Evolutionary conservation across 2,888 invertebrate genomes (phyloP).

Genomic region (Scaptomyza parva): DNA sequence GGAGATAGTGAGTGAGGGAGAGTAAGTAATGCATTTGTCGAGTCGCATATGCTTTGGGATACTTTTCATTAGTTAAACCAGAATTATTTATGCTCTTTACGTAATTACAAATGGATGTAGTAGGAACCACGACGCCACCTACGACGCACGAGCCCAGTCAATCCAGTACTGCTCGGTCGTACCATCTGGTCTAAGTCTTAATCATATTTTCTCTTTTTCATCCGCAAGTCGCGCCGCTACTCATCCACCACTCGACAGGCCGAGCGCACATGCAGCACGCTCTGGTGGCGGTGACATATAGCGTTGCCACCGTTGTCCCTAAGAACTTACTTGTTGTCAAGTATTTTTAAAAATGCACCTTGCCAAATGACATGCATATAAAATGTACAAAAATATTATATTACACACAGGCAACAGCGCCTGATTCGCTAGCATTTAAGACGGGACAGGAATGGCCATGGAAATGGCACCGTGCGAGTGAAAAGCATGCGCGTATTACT

Average conservation of each 20-base stretch:
- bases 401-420: conserved; percentile 45
- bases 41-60: conserved; percentile 16
- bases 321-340: conserved; percentile 40
- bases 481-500: conserved; percentile 61
- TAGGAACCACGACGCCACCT: background rate
- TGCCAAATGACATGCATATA: conserved; percentile 73
- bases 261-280: background rate
- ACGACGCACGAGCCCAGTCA: background rate
- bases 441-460: background rate
- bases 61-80: conserved; percentile 57
- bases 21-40: conserved; percentile 14
- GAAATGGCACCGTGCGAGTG: background rate
- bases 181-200: conserved; percentile 29
- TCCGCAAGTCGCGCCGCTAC: background rate
- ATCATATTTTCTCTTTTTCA: conserved; percentile 34
- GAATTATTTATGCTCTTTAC: conserved; percentile 71
- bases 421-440: background rate
- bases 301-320: background rate
- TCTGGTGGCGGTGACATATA: conserved; percentile 4
- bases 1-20: background rate
- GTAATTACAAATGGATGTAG: conserved; percentile 53
- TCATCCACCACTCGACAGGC: background rate
- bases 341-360: conserved; percentile 67
- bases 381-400: conserved; percentile 70
- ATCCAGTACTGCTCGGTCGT: background rate